Conservation (phyloP, 2,113 vertebrate genomes). For the Festucalex cinctus region DNA sequence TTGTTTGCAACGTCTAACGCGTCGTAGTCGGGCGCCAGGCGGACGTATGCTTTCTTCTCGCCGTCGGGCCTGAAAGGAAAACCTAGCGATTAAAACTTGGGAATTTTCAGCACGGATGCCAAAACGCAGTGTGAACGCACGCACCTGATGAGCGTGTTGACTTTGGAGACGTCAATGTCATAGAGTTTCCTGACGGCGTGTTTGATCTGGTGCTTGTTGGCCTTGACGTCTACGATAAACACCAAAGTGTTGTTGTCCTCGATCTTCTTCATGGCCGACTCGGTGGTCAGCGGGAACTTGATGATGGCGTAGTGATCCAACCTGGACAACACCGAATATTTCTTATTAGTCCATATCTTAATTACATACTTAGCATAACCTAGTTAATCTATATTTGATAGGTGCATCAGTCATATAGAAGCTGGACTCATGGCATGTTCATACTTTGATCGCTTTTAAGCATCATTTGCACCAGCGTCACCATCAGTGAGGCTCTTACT, state of each 20-base stretch:
- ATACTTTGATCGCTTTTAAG: conserved; percentile 93
- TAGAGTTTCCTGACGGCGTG: conserved; percentile 98
- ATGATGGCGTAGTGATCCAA: conserved; percentile 99
- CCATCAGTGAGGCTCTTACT: conserved; percentile 70
- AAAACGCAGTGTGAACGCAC: background rate
- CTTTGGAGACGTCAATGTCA: conserved; percentile 95
- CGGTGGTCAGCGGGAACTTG: conserved; percentile 97
- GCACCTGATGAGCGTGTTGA: conserved; percentile 95
- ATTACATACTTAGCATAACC: too few relatives aligned
- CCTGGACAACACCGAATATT: conserved; percentile 58
- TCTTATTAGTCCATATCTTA: background rate
- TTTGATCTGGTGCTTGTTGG: conserved; percentile 99
- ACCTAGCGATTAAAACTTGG: background rate
- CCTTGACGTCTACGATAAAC: conserved; percentile 96
- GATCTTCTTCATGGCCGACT: conserved; percentile 98
- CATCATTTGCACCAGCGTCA: conserved; percentile 82
- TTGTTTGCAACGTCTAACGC: conserved; percentile 98
- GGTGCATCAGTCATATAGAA: conserved; percentile 82
- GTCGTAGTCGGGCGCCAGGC: conserved; percentile 95
- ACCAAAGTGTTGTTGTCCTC: conserved; percentile 98
- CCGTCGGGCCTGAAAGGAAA: conserved; percentile 83
- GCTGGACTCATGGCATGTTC: conserved; percentile 79
- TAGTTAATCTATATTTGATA: background rate
- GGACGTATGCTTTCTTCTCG: conserved; percentile 97
- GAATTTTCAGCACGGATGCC: background rate